Base-by-base conservation (phyloP, 2,797 vertebrate genomes). In the Clamator glandarius region DNA sequence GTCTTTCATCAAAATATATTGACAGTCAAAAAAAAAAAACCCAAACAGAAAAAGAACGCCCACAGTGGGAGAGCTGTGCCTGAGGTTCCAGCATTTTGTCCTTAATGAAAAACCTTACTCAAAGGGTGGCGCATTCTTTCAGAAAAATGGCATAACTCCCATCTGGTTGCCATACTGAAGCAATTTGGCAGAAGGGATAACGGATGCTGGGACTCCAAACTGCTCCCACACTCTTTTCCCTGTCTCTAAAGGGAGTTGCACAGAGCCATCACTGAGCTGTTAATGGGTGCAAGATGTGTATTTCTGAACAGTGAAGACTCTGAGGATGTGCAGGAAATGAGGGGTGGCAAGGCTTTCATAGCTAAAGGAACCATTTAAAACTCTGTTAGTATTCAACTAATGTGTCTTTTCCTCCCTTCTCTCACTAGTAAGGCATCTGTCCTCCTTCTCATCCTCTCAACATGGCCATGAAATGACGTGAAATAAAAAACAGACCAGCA, bases 81-180 rank as follows among this genome's bases (percentile, higher is more conserved):
- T 42, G 55, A 39, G 25, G 58, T 74, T 75, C 41, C 58, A 85
- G 70, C 41, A 62, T 74, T 87, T 80, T 28, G 29, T 69, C 66
- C 76, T 57, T 92, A 72, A 89, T 51, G 66, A 66, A 92, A 91
- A 84, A 24, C 64, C 39, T 78, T 25, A 4, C 44, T 80, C 57
- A n/a, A 82, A 92, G 67, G 33, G 78, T 68, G 42, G 76, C 26
- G 75, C 12, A 5, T 55, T 73, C 87, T 36, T 35, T 9, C 48
- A 81, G 67, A 90, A 68, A 59, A 90, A 69, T 63, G 89, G 86
- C 67, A 23, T 28, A 69, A 59, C 70, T 92, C 70, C 84, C 92
- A 95, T 96, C 95, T 95, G 93, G 81, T 55, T 82, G 67, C 93
- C 96, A 89, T 52, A 72, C 69, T 86, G 94, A 90, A 92, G 89